A percentile compares a stretch with the other conserved stretches of the same genome.
phyloP scores from a whole-genome alignment of 2,797 vertebrate genomes.

The Aplochiton taeniatus region DNA sequence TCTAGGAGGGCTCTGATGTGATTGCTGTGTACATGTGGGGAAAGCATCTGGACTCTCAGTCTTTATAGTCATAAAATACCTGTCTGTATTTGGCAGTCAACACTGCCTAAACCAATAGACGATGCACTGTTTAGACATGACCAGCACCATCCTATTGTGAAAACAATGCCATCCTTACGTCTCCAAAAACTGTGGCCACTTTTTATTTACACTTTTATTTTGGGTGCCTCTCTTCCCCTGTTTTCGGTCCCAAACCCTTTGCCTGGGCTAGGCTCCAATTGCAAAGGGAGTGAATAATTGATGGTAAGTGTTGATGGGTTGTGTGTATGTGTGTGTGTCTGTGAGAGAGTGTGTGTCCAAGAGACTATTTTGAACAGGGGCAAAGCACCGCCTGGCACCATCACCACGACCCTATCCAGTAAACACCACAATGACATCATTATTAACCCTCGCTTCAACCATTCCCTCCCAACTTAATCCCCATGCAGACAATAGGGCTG shows the following conservation, averaged over 20 bases:
- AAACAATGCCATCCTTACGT: no score
- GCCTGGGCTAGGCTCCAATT: neutral
- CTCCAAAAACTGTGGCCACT: no score
- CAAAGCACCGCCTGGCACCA: constrained; percentile 56
- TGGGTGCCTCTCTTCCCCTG: no score
- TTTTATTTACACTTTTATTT: no score
- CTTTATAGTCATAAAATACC: no score
- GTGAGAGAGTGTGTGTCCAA: constrained; percentile 12
- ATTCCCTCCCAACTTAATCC: constrained; percentile 14
- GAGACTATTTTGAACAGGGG: constrained; percentile 31
- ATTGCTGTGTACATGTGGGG: no score
- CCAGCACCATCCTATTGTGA: no score
- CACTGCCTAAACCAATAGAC: no score
- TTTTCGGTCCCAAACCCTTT: neutral
- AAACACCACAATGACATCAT: constrained; percentile 55
- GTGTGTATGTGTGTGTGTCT: constrained; percentile 10
- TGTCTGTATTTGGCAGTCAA: no score
- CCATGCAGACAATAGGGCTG: constrained; percentile 37
- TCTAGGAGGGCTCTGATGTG: no score
- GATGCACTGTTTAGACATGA: no score
- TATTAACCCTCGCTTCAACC: constrained; percentile 51
- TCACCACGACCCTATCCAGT: constrained; percentile 19
- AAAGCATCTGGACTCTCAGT: no score
- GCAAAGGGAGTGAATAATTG: neutral
- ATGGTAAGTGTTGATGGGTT: constrained; percentile 1